Percentiles rank a stretch among this genome's conserved stretches.
Evolutionary conservation across 2,888 invertebrate species (phyloP).

Genomic region (Choristoneura rosaceana): DNA sequence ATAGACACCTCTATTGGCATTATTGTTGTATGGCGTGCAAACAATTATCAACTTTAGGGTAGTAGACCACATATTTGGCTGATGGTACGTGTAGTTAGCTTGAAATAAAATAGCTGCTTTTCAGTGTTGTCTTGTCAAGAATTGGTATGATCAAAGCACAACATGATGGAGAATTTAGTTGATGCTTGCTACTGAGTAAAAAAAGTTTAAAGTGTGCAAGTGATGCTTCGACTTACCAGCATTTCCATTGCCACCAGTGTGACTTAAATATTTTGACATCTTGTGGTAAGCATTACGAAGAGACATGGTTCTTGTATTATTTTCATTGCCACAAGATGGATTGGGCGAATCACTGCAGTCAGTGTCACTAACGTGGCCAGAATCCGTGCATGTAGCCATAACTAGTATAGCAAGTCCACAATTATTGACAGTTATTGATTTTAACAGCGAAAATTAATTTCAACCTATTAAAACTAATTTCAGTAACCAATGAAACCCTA

Average conservation of each 20-base stretch:
- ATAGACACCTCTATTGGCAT: too few species aligned
- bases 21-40: too few species aligned
- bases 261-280: constrained; percentile 49
- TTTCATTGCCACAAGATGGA: constrained; percentile 37
- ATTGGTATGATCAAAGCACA: background rate
- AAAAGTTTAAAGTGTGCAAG: background rate
- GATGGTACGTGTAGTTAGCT: too few species aligned
- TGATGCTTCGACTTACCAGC: constrained; percentile 43
- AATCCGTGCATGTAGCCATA: constrained; percentile 37
- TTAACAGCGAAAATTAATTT: background rate
- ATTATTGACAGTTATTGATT: background rate
- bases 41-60: too few species aligned
- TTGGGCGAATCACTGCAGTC: constrained; percentile 41
- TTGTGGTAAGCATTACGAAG: constrained; percentile 50
- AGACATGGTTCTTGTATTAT: constrained; percentile 43
- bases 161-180: background rate
- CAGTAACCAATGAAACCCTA: background rate
- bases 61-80: too few species aligned
- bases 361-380: constrained; percentile 43
- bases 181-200: too few species aligned
- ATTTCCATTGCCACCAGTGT: constrained; percentile 44
- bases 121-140: background rate
- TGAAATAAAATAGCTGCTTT: too few species aligned
- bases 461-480: background rate
- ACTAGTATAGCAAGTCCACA: background rate